Evolutionary conservation across 2,113 vertebrate species (phyloP).

Genomic region (Cynopterus brachyotis): DNA sequence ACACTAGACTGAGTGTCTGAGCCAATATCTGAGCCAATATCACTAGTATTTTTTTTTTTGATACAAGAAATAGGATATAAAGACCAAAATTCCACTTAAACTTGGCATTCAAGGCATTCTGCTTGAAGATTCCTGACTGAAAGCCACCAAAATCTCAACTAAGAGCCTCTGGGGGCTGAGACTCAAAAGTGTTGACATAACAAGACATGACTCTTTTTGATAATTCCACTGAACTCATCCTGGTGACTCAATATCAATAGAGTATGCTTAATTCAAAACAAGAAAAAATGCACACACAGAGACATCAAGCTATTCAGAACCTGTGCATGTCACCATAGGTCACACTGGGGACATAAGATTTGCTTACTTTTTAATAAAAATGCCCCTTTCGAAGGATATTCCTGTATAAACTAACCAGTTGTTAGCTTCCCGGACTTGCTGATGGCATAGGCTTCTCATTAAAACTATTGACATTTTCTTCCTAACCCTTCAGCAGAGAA

Average conservation of each 20-base stretch:
- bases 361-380: not conserved
- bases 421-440: not conserved
- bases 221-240: not conserved
- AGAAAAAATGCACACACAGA: not conserved
- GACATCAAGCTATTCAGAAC: not conserved
- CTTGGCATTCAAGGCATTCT: not conserved
- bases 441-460: slow-evolving; percentile 27
- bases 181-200: not conserved
- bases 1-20: not conserved
- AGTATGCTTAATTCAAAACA: not conserved
- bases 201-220: not conserved
- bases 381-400: not conserved
- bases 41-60: not conserved
- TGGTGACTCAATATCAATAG: not conserved
- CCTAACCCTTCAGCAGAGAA: not conserved
- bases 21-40: not conserved
- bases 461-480: slow-evolving; percentile 58
- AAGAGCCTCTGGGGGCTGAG: not conserved
- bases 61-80: not conserved
- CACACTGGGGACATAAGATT: not conserved
- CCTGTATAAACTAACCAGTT: not conserved
- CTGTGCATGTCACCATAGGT: not conserved
- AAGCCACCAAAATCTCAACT: not conserved
- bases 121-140: not conserved
- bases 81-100: not conserved